Conservation (phyloP, 2,888 invertebrate genomes). For the Anthophora plumipes region DNA sequence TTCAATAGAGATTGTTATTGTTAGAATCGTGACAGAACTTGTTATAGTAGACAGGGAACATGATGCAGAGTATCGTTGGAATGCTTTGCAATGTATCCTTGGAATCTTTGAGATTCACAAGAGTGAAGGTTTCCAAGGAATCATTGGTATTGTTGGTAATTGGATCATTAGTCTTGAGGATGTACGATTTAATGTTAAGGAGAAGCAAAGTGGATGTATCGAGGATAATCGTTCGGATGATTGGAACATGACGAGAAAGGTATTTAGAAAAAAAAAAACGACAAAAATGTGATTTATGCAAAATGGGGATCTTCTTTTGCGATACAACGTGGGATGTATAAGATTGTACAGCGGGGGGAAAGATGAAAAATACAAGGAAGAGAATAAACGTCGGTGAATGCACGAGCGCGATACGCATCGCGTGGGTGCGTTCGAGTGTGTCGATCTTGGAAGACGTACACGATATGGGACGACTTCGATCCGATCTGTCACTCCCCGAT, state of each 20-base stretch:
- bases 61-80: no score
- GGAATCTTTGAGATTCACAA: background rate
- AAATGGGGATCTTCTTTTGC: constrained; percentile 13
- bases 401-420: constrained; percentile 33
- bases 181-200: background rate
- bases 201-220: background rate
- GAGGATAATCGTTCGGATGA: background rate
- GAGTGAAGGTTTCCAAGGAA: constrained; percentile 2
- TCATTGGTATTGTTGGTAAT: background rate
- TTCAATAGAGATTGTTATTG: background rate
- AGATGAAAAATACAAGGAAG: constrained; percentile 31
- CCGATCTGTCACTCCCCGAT: constrained; percentile 66
- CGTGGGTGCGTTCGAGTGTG: constrained; percentile 65
- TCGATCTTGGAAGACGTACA: constrained; percentile 64
- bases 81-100: no score
- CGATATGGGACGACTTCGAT: constrained; percentile 72
- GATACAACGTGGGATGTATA: constrained; percentile 21
- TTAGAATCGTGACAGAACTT: background rate
- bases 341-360: background rate
- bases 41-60: background rate
- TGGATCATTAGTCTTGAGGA: background rate
- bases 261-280: constrained; percentile 4
- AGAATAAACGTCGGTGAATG: constrained; percentile 31
- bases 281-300: background rate
- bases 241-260: constrained; percentile 5